Evolutionary conservation across 2,888 invertebrate species (phyloP), one percentile per base, ranked within the genome.

Genomic region (Sinelater perroti): DNA sequence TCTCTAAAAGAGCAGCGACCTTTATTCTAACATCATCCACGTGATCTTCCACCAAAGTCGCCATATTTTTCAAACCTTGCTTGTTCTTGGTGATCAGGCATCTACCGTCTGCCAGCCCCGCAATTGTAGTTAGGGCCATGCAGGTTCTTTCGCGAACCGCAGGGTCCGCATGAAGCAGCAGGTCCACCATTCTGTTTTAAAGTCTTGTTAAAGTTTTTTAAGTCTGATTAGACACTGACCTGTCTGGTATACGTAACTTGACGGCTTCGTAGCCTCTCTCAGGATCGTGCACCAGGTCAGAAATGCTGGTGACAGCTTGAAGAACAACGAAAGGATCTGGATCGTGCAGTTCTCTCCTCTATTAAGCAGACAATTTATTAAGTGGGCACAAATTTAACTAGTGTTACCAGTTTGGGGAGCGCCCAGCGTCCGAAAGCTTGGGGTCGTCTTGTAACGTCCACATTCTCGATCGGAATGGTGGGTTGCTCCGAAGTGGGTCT

Each of bases 211-310:
- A 3, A 42, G 11, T 5, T n/a, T n/a, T n/a, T 3, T 30, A 13
- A 35, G 5, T 14, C 2, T 6, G 28, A 51, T 47, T 33, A 26
- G 6, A 16, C 53, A 24, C n/a, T 14, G 63, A 79, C 78, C 76
- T 75, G 53, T 77, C 76, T 6, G 78, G 72, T 46, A 82, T 71
- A 60, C 70, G 66, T 1, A 80, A 65, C 33, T 69, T 61, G 1
- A 81, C 68, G 5, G 79, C 80, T 68, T 79, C 77, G 33, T 72
- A 75, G 46, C 74, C 74, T 67, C 73, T 72, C 69, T 81, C 80
- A 1, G 82, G 80, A 69, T 80, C 74, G 26, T 79, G 75, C 7
- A 78, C 60, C 16, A 81, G 56, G 62, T 82, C 81, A 3, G 70
- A 69, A 26, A 82, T 69, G 16, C 74, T 78, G n/a, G 74, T 73